phyloP scores from a whole-genome alignment of 35 echinoderm and acorn worm species.

The Patiria miniata region DNA sequence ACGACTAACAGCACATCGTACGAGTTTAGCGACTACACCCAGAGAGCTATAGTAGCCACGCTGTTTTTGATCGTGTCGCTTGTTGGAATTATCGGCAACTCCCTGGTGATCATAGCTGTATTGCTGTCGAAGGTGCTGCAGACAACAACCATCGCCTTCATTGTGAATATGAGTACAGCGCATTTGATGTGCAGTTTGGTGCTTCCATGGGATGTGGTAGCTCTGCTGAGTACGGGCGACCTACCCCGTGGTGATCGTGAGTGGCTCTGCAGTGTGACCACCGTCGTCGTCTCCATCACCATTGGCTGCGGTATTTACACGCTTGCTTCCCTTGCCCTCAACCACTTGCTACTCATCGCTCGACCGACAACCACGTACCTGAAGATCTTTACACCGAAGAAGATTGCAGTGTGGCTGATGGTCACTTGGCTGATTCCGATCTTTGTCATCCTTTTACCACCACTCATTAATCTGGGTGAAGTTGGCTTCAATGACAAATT shows the following conservation, averaged over 20 bases:
- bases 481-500: conserved; percentile 29
- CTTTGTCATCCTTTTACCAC: not conserved
- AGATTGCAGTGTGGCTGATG: conserved; percentile 10
- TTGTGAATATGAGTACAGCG: conserved; percentile 11
- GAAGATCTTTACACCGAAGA: not conserved
- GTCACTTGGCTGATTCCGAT: conserved; percentile 48
- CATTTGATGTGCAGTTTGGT: not conserved
- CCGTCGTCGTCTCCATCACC: not conserved
- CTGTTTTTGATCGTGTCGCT: not conserved
- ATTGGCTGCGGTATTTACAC: conserved; percentile 12
- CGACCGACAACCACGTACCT: conserved; percentile 1
- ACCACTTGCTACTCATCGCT: conserved; percentile 26
- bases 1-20: not conserved
- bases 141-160: conserved; percentile 17
- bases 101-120: conserved; percentile 8
- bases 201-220: not conserved
- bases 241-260: not conserved
- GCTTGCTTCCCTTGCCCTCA: not conserved
- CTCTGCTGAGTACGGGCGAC: not conserved
- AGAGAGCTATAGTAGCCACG: not conserved
- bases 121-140: not conserved
- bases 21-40: not conserved
- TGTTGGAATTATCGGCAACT: not conserved
- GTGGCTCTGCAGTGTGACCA: not conserved
- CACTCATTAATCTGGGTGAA: conserved; percentile 11